Conservation (phyloP, 1,140 invertebrate species). For the Teleopsis dalmanni region DNA sequence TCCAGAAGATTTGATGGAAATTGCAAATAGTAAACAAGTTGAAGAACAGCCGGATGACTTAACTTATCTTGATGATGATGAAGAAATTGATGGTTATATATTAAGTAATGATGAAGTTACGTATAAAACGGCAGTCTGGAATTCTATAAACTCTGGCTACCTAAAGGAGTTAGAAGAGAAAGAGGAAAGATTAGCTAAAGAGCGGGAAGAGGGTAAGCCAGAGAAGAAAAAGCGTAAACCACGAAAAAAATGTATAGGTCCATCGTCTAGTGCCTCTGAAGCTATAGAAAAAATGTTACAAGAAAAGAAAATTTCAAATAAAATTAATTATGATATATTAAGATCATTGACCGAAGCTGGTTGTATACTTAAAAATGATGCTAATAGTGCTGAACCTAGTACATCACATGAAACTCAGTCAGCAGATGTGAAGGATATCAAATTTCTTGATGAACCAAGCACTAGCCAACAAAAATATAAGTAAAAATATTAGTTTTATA, state of each 20-base stretch:
- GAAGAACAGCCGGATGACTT: slow-evolving; percentile 58
- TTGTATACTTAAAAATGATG: slow-evolving; percentile 11
- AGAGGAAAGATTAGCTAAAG: slow-evolving; percentile 65
- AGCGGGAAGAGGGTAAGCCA: slow-evolving; percentile 70
- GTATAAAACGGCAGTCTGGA: slow-evolving; percentile 77
- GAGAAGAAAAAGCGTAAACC: slow-evolving; percentile 64
- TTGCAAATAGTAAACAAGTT: slow-evolving; percentile 28
- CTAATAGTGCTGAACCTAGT: not conserved
- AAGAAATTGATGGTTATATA: slow-evolving; percentile 81
- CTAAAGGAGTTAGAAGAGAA: slow-evolving; percentile 77
- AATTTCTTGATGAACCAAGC: slow-evolving; percentile 27
- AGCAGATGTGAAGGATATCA: slow-evolving; percentile 17
- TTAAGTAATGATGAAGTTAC: slow-evolving; percentile 71
- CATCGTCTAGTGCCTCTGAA: slow-evolving; percentile 78
- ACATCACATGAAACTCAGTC: not conserved
- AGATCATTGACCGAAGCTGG: slow-evolving; percentile 53
- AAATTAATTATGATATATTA: slow-evolving; percentile 96
- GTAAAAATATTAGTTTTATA: not conserved
- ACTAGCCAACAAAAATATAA: slow-evolving; percentile 21
- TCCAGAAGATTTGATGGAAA: slow-evolving; percentile 27
- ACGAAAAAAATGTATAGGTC: slow-evolving; percentile 51
- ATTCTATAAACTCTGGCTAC: slow-evolving; percentile 74
- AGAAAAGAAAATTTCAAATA: slow-evolving; percentile 90
- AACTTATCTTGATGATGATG: slow-evolving; percentile 75
- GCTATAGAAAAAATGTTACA: slow-evolving; percentile 92